Conservation (phyloP, 1,140 invertebrate genomes). For the Notospermus geniculatus region DNA sequence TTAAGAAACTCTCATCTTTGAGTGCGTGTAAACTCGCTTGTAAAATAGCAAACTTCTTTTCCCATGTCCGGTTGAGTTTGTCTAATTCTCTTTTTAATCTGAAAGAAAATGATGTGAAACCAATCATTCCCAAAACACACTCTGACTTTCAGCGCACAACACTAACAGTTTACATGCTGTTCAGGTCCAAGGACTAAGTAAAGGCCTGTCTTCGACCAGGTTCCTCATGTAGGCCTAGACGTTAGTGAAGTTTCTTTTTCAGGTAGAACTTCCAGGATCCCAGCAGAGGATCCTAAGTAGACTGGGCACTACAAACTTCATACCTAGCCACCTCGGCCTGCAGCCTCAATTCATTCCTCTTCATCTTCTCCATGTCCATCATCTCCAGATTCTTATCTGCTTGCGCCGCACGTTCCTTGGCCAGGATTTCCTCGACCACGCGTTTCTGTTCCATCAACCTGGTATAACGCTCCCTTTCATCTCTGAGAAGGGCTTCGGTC, state of each 20-base stretch:
- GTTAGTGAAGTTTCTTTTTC: no score
- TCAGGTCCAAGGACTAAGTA: no score
- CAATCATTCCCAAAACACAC: no score
- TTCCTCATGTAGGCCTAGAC: no score
- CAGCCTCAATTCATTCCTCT: constrained; percentile 36
- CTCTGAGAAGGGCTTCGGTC: constrained; percentile 9
- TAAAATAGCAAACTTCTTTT: constrained; percentile 51
- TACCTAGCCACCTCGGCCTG: constrained; percentile 37
- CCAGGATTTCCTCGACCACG: constrained; percentile 35
- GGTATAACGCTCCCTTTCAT: constrained; percentile 32
- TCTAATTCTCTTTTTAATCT: constrained; percentile 52
- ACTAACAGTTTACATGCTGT: no score
- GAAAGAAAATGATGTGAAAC: constrained; percentile 16
- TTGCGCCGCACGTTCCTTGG: constrained; percentile 31
- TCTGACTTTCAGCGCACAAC: no score
- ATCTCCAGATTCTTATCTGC: constrained; percentile 23
- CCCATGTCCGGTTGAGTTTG: constrained; percentile 48
- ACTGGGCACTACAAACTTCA: no score
- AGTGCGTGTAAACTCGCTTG: constrained; percentile 46
- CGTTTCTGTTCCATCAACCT: constrained; percentile 38
- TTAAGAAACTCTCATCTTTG: constrained; percentile 54
- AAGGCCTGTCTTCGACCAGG: no score
- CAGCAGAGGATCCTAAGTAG: no score
- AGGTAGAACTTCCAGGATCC: no score
- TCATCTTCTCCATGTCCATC: constrained; percentile 28